phyloP scores from a whole-genome alignment of 2,888 invertebrate genomes.

The Drosophila neoperkinsi region DNA sequence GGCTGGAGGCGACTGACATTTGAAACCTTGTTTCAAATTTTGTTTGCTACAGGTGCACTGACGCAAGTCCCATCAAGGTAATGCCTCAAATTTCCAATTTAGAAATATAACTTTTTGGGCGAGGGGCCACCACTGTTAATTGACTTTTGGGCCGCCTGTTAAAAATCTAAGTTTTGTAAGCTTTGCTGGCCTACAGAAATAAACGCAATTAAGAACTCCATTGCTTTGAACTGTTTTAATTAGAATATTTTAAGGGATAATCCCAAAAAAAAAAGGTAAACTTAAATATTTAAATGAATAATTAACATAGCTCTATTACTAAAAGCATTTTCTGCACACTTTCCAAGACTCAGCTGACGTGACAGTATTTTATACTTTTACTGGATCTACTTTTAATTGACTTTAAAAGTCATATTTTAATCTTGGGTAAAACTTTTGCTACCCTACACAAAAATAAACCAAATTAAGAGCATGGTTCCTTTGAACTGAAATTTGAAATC shows the following conservation, averaged over 20 bases:
- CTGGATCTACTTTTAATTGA: neutral
- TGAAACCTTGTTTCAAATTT: constrained; percentile 2
- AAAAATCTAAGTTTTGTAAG: neutral
- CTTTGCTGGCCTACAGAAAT: neutral
- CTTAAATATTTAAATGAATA: neutral
- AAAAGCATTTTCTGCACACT: neutral
- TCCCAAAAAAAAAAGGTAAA: neutral
- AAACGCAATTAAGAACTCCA: neutral
- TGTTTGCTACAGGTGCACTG: constrained; percentile 21
- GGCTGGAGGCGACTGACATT: constrained; percentile 21
- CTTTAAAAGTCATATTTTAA: neutral
- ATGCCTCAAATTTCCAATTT: constrained; percentile 12
- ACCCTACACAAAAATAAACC: neutral
- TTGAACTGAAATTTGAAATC: neutral
- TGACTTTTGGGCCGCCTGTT: neutral
- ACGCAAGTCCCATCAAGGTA: constrained; percentile 42
- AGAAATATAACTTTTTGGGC: neutral
- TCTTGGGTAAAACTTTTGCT: neutral
- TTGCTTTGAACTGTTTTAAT: neutral
- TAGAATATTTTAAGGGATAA: neutral
- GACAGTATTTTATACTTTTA: neutral
- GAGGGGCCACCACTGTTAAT: constrained; percentile 9
- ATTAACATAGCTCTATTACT: neutral
- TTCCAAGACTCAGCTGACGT: neutral
- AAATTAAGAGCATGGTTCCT: neutral